Evolutionary conservation across 2,888 invertebrate genomes (phyloP).

Genomic region (Drosophila lutescens): DNA sequence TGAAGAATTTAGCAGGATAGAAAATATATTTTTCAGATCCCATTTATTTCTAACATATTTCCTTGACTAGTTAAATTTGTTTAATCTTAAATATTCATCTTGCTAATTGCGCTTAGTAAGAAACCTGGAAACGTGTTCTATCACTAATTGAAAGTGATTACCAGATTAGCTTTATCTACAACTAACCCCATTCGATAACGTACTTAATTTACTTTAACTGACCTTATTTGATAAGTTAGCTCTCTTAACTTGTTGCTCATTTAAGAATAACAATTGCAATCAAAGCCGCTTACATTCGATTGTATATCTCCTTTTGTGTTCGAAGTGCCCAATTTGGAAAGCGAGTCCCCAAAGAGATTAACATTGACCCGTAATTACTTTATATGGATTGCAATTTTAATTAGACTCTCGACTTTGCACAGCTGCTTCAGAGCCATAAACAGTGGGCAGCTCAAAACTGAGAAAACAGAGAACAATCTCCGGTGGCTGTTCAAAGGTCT

Average conservation of each 20-base stretch:
- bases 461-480: not conserved
- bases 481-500: slow-evolving; percentile 3
- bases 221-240: slow-evolving; percentile 21
- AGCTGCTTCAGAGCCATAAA: slow-evolving; percentile 26
- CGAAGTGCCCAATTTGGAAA: slow-evolving; percentile 10
- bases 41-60: not conserved
- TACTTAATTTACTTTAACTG: not conserved
- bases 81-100: slow-evolving; percentile 15
- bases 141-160: slow-evolving; percentile 11
- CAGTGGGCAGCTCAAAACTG: slow-evolving; percentile 25
- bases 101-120: slow-evolving; percentile 3
- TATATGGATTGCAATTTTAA: slow-evolving; percentile 40
- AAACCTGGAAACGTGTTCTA: slow-evolving; percentile 17
- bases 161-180: slow-evolving; percentile 15
- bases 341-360: slow-evolving; percentile 15
- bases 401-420: slow-evolving; percentile 23
- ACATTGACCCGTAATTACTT: slow-evolving; percentile 42
- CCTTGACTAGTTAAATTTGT: not conserved
- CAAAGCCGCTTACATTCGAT: not conserved
- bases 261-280: not conserved
- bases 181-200: slow-evolving; percentile 20
- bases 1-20: not conserved
- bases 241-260: no score
- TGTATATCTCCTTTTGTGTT: slow-evolving; percentile 21
- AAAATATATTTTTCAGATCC: not conserved